A percentile compares a stretch with the other conserved stretches of the same genome.
These are phyloP conservation scores for Phocides pigmalion DNA, from an alignment of 1,140 invertebrate species.

Conservation along the genomic window DNA sequence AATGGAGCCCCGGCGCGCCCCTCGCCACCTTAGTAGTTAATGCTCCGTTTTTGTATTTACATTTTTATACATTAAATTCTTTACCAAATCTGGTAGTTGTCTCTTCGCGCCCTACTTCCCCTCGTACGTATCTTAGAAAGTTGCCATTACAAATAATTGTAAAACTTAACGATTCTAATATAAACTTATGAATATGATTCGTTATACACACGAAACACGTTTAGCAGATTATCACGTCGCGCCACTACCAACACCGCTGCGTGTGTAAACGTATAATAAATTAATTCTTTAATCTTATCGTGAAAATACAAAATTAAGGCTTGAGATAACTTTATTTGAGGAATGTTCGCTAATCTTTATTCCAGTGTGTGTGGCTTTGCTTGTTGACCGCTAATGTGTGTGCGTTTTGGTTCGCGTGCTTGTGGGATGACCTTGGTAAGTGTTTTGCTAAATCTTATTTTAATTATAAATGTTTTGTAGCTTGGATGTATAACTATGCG, in stretches of 20 bases:
- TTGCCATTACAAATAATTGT: background rate
- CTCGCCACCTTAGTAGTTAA: slow-evolving; percentile 35
- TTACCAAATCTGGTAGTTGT: slow-evolving; percentile 49
- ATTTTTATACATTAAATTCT: slow-evolving; percentile 67
- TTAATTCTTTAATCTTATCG: background rate
- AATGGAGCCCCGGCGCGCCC: slow-evolving; percentile 4
- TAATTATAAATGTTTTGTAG: background rate
- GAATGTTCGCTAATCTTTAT: slow-evolving; percentile 6
- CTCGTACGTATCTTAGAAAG: background rate
- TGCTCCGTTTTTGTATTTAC: slow-evolving; percentile 58
- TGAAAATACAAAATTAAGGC: background rate
- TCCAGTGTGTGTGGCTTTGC: slow-evolving; percentile 37
- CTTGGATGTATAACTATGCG: background rate
- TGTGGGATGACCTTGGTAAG: slow-evolving; percentile 15
- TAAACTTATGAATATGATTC: too few species aligned
- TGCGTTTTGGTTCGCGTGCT: slow-evolving; percentile 7
- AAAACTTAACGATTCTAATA: background rate
- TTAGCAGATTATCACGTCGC: too few species aligned
- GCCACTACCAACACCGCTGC: too few species aligned
- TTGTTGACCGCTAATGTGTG: slow-evolving; percentile 29
- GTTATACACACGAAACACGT: too few species aligned
- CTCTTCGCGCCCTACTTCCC: slow-evolving; percentile 35
- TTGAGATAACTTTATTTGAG: background rate
- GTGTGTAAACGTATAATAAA: background rate
- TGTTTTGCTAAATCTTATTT: background rate